Conservation (phyloP, 1,140 invertebrate species). For the Microvelia longipes region DNA sequence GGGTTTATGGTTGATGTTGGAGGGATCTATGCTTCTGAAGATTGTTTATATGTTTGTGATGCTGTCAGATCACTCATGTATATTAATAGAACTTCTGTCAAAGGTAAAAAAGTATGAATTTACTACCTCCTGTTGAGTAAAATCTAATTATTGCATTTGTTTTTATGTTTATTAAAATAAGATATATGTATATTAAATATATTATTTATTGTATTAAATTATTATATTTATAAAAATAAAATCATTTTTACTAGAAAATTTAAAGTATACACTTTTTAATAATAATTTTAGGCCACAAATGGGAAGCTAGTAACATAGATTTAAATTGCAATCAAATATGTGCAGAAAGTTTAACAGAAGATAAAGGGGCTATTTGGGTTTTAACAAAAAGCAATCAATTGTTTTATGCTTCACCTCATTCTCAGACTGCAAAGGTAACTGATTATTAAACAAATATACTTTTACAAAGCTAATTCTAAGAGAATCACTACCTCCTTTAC, state of each 20-base stretch:
- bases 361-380: slow-evolving; percentile 33
- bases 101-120: too few species aligned
- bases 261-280: too few species aligned
- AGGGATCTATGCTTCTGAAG: neutral
- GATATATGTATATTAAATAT: too few species aligned
- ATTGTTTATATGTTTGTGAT: neutral
- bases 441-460: too few species aligned
- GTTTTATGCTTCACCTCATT: neutral
- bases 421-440: neutral
- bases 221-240: too few species aligned
- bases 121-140: too few species aligned
- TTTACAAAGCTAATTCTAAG: too few species aligned
- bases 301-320: slow-evolving; percentile 21
- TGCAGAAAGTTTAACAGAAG: slow-evolving; percentile 29
- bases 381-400: slow-evolving; percentile 24
- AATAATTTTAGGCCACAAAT: slow-evolving; percentile 32
- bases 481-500: too few species aligned
- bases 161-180: too few species aligned
- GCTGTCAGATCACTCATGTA: neutral
- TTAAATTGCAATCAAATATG: slow-evolving; percentile 30
- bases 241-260: too few species aligned
- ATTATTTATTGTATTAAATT: too few species aligned
- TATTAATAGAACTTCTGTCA: slow-evolving; percentile 6
- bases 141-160: too few species aligned
- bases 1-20: neutral